phyloP scores from a whole-genome alignment of 2,888 invertebrate genomes.

The Bellardia pandia region DNA sequence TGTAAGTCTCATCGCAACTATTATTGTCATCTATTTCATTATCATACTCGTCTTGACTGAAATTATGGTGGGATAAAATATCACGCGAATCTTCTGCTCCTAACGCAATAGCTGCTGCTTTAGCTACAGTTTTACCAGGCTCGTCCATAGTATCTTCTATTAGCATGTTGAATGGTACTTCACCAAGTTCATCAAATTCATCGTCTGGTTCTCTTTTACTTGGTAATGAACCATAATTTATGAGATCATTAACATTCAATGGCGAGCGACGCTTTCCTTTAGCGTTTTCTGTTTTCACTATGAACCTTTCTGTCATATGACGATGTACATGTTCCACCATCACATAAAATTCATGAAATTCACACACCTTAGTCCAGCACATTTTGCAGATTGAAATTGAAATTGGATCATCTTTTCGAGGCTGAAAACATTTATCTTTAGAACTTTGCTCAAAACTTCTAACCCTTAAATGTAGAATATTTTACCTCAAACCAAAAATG shows the following conservation, averaged over 20 bases:
- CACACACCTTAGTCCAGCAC: slow-evolving; percentile 71
- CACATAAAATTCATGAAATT: slow-evolving; percentile 72
- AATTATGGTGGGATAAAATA: slow-evolving; percentile 44
- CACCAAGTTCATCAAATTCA: slow-evolving; percentile 67
- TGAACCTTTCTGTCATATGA: slow-evolving; percentile 80
- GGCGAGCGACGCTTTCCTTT: slow-evolving; percentile 42
- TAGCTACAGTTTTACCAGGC: slow-evolving; percentile 60
- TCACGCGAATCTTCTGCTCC: slow-evolving; percentile 56
- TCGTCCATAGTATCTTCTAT: slow-evolving; percentile 67
- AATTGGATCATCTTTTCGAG: slow-evolving; percentile 78
- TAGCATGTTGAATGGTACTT: slow-evolving; percentile 61
- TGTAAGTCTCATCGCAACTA: slow-evolving; percentile 2
- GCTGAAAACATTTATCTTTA: slow-evolving; percentile 68
- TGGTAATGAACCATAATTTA: slow-evolving; percentile 50
- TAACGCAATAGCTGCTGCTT: slow-evolving; percentile 64
- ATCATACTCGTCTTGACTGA: slow-evolving; percentile 32
- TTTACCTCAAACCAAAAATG: slow-evolving; percentile 83
- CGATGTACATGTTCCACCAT: slow-evolving; percentile 74
- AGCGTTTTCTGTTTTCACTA: slow-evolving; percentile 72
- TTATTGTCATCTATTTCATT: slow-evolving; percentile 8
- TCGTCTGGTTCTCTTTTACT: slow-evolving; percentile 63
- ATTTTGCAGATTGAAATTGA: slow-evolving; percentile 80
- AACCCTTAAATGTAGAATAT: background rate
- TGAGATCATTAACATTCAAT: slow-evolving; percentile 45
- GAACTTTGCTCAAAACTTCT: background rate